A percentile compares a stretch with the other conserved stretches of the same genome.
phyloP scores from a whole-genome alignment of 2,888 invertebrate genomes.

The Rotaria sp. region DNA sequence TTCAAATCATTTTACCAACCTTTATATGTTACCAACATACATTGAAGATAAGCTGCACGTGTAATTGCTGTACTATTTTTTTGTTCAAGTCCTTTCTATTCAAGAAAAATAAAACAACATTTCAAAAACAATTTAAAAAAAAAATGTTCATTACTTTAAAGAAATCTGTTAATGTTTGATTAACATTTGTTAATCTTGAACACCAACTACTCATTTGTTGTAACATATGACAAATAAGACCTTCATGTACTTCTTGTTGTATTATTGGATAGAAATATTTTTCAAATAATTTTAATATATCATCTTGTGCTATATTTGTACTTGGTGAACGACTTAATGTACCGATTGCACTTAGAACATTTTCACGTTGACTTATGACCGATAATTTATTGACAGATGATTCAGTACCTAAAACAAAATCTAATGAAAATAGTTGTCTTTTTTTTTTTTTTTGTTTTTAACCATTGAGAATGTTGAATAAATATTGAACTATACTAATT shows the following conservation, averaged over 20 bases:
- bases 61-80: not conserved
- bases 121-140: not conserved
- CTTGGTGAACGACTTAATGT: slow-evolving; percentile 2
- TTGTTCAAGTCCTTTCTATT: slow-evolving; percentile 24
- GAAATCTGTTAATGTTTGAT: not conserved
- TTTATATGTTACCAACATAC: slow-evolving; percentile 10
- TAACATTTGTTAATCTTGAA: not conserved
- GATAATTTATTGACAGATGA: slow-evolving; percentile 26
- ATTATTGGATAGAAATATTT: slow-evolving; percentile 9
- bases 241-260: slow-evolving; percentile 22
- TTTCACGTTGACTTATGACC: slow-evolving; percentile 31
- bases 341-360: slow-evolving; percentile 32
- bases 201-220: slow-evolving; percentile 15
- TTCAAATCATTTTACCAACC: not conserved
- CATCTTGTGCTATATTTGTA: not conserved
- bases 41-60: slow-evolving; percentile 19
- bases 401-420: not conserved
- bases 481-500: slow-evolving; percentile 17
- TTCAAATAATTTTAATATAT: slow-evolving; percentile 15
- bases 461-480: slow-evolving; percentile 31
- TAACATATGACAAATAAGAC: slow-evolving; percentile 27
- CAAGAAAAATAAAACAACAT: not conserved
- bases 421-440: too few species aligned
- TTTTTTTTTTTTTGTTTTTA: not conserved
- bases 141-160: not conserved